Base-by-base conservation (phyloP, 2,888 invertebrate genomes). In the Tethea ocularis region DNA sequence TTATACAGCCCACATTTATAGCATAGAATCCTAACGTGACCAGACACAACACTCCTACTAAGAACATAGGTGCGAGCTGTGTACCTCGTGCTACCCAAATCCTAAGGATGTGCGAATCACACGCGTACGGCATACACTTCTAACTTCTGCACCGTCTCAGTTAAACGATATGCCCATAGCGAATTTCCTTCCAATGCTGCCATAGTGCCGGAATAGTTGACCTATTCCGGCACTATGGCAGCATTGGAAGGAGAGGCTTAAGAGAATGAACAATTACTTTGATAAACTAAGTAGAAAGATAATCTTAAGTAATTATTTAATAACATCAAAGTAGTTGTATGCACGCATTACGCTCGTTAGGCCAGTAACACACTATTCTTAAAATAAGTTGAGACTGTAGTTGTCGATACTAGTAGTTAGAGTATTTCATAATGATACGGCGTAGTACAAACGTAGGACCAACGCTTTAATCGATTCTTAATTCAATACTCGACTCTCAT, bases 261-360 rank as follows among this genome's bases (percentile, higher is more conserved):
- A 66, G 61, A 62, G 60, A 64, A 63, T 57, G 60, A 61, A 71
- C 71, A 75, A 75, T 76, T 77, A 78, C 74, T 79, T 76, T 75
- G 75, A 76, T 76, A 58, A 26, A 52, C 62, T 51, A 7, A 11
- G 36, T 57, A 61, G 58, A 58, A 64, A 63, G 51, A n/a, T 22
- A 38, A 59, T 41, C 10, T 8, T 62, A 58, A 62, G 57, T 51
- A 53, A 29, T 29, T 8, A 33, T 33, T 67, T 62, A 69, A 64
- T 56, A 51, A 64, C 61, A 56, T 66, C 63, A 68, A 71, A 77
- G 76, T 80, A 71, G 71, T 79, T 78, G 75, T 72, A 72, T 75
- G 79, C 82, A 83, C 83, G 80, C 72, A 74, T 67, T 61, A 68
- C 51, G 61, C 68, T 71, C 74, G 70, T 68, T 76, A 74, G 67